A percentile compares a stretch with the other conserved stretches of the same genome.
phyloP scores from a whole-genome alignment of 2,888 invertebrate genomes.

The Ophion ellenae region DNA sequence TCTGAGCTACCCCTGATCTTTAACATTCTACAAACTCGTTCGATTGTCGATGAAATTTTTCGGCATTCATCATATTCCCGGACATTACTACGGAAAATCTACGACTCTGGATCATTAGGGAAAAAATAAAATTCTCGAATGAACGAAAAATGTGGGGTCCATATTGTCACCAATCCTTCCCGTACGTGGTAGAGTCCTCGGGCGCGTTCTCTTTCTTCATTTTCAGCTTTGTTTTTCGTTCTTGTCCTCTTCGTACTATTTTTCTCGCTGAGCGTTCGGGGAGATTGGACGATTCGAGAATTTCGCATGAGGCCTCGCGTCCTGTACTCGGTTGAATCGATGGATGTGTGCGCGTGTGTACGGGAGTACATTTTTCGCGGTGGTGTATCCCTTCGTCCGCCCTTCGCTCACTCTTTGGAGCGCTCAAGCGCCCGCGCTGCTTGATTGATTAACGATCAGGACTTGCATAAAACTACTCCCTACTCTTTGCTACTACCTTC shows the following conservation, averaged over 20 bases:
- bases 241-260: slow-evolving; percentile 16
- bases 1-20: too few relatives aligned
- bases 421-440: slow-evolving; percentile 57
- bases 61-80: too few relatives aligned
- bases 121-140: neutral
- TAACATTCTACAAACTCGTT: too few relatives aligned
- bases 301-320: slow-evolving; percentile 38
- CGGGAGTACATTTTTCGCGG: slow-evolving; percentile 19
- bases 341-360: neutral
- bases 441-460: slow-evolving; percentile 80
- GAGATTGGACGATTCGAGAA: slow-evolving; percentile 36
- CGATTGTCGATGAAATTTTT: too few relatives aligned
- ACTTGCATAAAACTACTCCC: slow-evolving; percentile 77
- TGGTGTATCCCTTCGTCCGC: neutral
- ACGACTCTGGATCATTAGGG: too few relatives aligned
- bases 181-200: neutral
- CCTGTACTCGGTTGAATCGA: neutral
- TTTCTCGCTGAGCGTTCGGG: slow-evolving; percentile 26
- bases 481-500: slow-evolving; percentile 36
- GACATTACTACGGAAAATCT: too few relatives aligned
- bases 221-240: slow-evolving; percentile 12
- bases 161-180: neutral
- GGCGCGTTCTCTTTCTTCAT: slow-evolving; percentile 13
- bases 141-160: neutral
- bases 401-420: slow-evolving; percentile 47